Base-by-base conservation (phyloP, 2,888 invertebrate species). In the Thalpophila matura region DNA sequence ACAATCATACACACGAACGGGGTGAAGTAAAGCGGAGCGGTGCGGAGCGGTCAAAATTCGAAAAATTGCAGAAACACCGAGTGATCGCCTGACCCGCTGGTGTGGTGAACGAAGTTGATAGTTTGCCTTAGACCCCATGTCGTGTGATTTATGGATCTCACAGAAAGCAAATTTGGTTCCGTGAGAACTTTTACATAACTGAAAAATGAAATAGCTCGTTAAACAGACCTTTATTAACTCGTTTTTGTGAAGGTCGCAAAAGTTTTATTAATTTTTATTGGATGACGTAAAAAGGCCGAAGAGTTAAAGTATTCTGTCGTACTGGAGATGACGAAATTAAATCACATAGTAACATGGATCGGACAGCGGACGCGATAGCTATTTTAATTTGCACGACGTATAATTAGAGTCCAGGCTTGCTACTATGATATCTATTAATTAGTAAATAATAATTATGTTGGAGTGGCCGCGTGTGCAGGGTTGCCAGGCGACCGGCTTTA, bases 81-180 rank as follows among this genome's bases (percentile, higher is more conserved):
- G 45, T 6, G 31, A 14, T 40, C 16, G 33, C 35, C 14, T 20
- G 26, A 37, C 43, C 16, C 63, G 18, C 33, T 40, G 45, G 31
- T 45, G 29, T 18, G 62, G 62, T 38, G 69, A 31, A 46, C 27
- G 10, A 22, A 35, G 29, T 24, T 38, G 4, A 57, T 24, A 53
- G 63, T 69, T 57, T 56, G 27, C 33, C 35, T 12, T 20, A 3
- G 10, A 66, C 61, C 45, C 33, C 37, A 24, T 18, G 20, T 14
- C 38, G 6, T n/a, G 26, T 63, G 64, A 50, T 64, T 70, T 64
- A 70, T 64, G 29, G 20, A 50, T 24, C 18, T 18, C 55, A 10
- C 22, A 29, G 10, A 24, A 10, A n/a, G n/a, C 29, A 31, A 62
- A 45, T 33, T 20, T 42, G 18, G 24, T 40, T 40, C 18, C 18